Base-by-base conservation (phyloP, 2,113 vertebrate species). In the Cryptotis parvus region DNA sequence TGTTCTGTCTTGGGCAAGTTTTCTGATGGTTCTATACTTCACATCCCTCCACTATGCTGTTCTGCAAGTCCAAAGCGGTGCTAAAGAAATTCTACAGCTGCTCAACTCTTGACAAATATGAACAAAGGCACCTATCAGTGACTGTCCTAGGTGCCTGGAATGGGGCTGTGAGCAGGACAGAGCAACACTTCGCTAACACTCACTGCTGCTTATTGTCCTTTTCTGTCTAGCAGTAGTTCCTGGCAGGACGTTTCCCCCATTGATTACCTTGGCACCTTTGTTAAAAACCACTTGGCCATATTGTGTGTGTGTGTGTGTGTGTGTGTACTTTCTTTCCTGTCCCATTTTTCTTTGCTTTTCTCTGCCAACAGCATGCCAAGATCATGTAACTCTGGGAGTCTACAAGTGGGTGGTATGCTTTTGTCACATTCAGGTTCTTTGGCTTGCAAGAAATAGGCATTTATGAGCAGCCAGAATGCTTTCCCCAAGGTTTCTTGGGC, bases 201-300 rank as follows among this genome's bases (percentile, higher is more conserved):
- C 11, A 29, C 66, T 58, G n/a, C n/a, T 24, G 43, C 15, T 80
- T 63, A 29, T 20, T 52, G 27, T 24, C 58, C 3, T 39, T 58
- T 49, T 22, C 1, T 18, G 14, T 49, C 66, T 7, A n/a, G 65
- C 55, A 29, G 4, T 4, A 3, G 35, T 87, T 76, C 10, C 9
- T 83, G 41, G 65, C 77, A 76, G 29, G n/a, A 14, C 16, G 1
- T 16, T 76, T 89, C 10, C 68, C 88, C 26, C 33, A 2, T 3
- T 24, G n/a, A 75, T 7, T 45, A 18, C 33, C 6, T 78, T 45
- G 26, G 10, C 33, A 26, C 14, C 66, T 69, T 22, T 76, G 74
- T 70, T 26, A n/a, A 45, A 58, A 3, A 1, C 10, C 83, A n/a
- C 0, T 3, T 7, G 12, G 16, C 11, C 1, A 1, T n/a, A 8